These are phyloP conservation scores for Zygogramma bicolorata DNA, from an alignment of 2,888 invertebrate genomes.

Conservation along the genomic window DNA sequence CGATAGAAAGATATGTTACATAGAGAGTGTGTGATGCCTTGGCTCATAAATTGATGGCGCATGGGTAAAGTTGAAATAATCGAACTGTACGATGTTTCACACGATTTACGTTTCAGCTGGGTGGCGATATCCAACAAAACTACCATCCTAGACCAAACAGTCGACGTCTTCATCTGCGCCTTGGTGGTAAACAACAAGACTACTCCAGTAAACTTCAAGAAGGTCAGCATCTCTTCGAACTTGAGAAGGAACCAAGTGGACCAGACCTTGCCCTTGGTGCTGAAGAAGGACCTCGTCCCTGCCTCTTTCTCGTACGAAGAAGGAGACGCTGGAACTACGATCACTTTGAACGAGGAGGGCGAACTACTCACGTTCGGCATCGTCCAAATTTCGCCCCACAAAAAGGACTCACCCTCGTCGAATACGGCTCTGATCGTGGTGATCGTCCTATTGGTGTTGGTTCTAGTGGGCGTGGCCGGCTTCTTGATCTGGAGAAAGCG, in stretches of 20 bases:
- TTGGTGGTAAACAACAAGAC: neutral
- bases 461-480: constrained; percentile 11
- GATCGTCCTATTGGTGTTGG: constrained; percentile 15
- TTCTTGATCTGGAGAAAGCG: constrained; percentile 27
- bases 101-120: constrained; percentile 20
- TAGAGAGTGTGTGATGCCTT: too few relatives aligned
- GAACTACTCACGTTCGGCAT: constrained; percentile 24
- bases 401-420: neutral
- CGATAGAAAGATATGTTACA: too few relatives aligned
- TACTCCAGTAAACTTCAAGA: constrained; percentile 15
- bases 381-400: constrained; percentile 2
- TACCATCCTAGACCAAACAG: constrained; percentile 17
- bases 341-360: constrained; percentile 2
- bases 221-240: constrained; percentile 19
- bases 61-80: too few relatives aligned
- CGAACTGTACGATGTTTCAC: too few relatives aligned
- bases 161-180: constrained; percentile 27
- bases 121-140: constrained; percentile 23
- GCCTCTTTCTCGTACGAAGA: neutral
- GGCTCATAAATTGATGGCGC: too few relatives aligned
- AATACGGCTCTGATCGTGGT: constrained; percentile 22
- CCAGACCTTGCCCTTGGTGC: constrained; percentile 12
- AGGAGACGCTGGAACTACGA: neutral
- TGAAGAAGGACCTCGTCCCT: neutral
- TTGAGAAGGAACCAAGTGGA: neutral